Percentiles rank a stretch among this genome's conserved stretches.
These are phyloP conservation scores for Falco naumanni DNA, from an alignment of 2,797 vertebrate species.

Conservation along the genomic window DNA sequence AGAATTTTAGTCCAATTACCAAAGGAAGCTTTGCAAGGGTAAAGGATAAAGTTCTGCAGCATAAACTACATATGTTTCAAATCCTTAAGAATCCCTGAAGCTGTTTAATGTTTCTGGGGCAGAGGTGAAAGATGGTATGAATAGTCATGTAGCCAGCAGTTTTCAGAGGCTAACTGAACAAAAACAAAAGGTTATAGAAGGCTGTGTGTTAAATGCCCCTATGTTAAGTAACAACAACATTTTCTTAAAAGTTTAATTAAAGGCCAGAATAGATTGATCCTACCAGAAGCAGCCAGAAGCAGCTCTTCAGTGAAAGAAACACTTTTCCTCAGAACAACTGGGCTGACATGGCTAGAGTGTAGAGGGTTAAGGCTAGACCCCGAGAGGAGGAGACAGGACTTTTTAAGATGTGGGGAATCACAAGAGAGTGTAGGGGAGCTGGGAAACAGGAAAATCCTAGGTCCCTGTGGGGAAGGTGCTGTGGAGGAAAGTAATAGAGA, in stretches of 20 bases:
- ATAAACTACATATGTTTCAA: neutral
- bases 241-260: constrained; percentile 36
- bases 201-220: constrained; percentile 43
- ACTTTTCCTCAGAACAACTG: constrained; percentile 93
- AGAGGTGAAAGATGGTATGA: neutral
- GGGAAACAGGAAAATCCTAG: constrained; percentile 90
- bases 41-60: neutral
- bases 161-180: constrained; percentile 49
- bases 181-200: constrained; percentile 25
- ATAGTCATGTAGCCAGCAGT: constrained; percentile 68
- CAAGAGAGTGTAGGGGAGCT: constrained; percentile 89
- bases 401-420: constrained; percentile 85
- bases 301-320: constrained; percentile 98
- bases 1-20: neutral
- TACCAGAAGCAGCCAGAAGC: constrained; percentile 95
- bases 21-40: neutral
- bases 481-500: constrained; percentile 82
- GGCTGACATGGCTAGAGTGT: constrained; percentile 86
- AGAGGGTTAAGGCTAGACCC: constrained; percentile 82
- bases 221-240: neutral
- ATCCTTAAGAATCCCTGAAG: neutral
- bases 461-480: constrained; percentile 83
- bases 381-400: constrained; percentile 83
- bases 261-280: constrained; percentile 83
- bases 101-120: constrained; percentile 19